phyloP scores from a whole-genome alignment of 2,888 invertebrate species.

The Zonitis immaculata region DNA sequence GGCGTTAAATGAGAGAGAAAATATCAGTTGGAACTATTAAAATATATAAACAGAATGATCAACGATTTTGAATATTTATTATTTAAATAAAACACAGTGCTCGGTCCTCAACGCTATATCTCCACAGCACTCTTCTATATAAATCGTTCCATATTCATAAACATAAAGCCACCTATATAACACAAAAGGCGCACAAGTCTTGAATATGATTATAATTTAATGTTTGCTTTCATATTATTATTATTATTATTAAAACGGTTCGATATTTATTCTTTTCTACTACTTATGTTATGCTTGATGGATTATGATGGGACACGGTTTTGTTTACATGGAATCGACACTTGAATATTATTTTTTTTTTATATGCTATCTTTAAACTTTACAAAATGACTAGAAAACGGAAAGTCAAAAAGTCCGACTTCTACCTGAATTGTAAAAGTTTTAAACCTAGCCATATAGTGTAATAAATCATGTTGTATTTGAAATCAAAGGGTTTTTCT shows the following conservation, averaged over 20 bases:
- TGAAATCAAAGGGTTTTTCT: not conserved
- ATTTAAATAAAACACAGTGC: slow-evolving; percentile 16
- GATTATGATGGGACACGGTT: slow-evolving; percentile 2
- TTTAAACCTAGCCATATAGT: no score
- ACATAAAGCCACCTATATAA: slow-evolving; percentile 8
- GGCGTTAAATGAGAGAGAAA: slow-evolving; percentile 4
- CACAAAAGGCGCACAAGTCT: slow-evolving; percentile 18
- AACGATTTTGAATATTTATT: slow-evolving; percentile 21
- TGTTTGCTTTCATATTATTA: slow-evolving; percentile 17
- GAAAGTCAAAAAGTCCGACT: not conserved
- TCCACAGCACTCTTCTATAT: not conserved
- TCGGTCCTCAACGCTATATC: slow-evolving; percentile 1
- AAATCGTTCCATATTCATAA: slow-evolving; percentile 27
- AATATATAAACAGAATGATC: slow-evolving; percentile 23
- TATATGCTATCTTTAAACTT: no score
- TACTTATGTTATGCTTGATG: slow-evolving; percentile 3
- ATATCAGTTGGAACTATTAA: not conserved
- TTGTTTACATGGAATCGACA: not conserved
- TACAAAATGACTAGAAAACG: no score
- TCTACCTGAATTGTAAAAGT: not conserved
- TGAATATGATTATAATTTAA: slow-evolving; percentile 21
- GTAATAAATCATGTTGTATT: not conserved
- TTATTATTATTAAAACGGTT: slow-evolving; percentile 1
- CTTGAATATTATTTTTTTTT: not conserved
- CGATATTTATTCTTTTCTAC: not conserved